Base-by-base conservation (phyloP, 2,113 vertebrate species). In the Microtus ochrogaster region DNA sequence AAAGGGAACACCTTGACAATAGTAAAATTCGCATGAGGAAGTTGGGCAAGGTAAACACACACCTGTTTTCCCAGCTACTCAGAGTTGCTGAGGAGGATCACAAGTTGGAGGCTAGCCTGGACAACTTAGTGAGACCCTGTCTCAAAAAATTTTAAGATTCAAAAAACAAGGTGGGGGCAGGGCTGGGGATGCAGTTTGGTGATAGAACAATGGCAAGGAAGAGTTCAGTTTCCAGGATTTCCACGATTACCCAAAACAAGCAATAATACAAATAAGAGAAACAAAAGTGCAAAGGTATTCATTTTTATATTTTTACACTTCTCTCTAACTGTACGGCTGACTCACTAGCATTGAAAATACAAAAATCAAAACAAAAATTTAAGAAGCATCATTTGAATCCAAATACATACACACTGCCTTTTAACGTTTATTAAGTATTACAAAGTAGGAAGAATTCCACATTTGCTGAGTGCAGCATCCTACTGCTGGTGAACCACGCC, bases 311-410 rank as follows among this genome's bases (percentile, higher is more conserved):
- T 72, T 89, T 63, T 77, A 49, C 22, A 1, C 49, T 47, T 87
- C 63, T 96, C 24, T 92, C 92, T 66, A 78, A 70, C 79, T 93
- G 36, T 70, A 39, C 58, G n/a, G 13, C 68, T 86, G 58, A 89
- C 24, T 91, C 74, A 10, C n/a, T 30, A 91, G n/a, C 47, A 92
- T 7, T 84, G 44, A 47, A 65, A 1, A 33, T 76, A 49, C n/a
- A 77, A 85, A 93, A 39, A 47, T 90, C 2, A 49, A 72, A 81
- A 74, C 63, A 49, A n/a, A 55, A 10, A 4, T 55, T 94, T 49
- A 28, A 81, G 47, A 91, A 63, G 76, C 55, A 92, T 73, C 39
- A 76, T 55, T 52, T 61, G 39, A 92, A 94, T 91, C 87, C 72
- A 92, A 95, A 94, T 47, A 55, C 12, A 76, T 6, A 39, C 41